Percentiles rank a stretch among this genome's conserved stretches.
Conservation (phyloP, 2,888 invertebrate genomes). For the Tinea pellionella region DNA sequence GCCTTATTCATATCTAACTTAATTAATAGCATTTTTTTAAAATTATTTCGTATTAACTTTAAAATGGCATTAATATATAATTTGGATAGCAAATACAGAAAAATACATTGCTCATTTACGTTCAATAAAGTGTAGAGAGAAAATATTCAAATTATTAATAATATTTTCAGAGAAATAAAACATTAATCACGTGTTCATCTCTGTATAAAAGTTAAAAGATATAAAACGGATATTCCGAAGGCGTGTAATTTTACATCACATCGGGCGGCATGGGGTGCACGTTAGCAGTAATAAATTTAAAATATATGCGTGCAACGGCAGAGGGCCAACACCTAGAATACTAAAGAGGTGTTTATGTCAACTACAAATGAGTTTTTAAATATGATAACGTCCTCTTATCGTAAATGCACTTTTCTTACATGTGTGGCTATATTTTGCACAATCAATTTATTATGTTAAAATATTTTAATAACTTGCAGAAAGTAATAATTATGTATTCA, state of each 20-base stretch:
- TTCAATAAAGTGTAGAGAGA: too few relatives aligned
- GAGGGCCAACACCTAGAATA: background rate
- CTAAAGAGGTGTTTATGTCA: constrained; percentile 17
- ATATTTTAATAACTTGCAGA: background rate
- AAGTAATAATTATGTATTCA: background rate
- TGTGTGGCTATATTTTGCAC: too few relatives aligned
- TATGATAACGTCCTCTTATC: background rate
- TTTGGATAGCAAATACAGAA: too few relatives aligned
- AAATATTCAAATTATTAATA: too few relatives aligned
- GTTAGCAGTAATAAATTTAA: constrained; percentile 57
- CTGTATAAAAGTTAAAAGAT: background rate
- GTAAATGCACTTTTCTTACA: background rate
- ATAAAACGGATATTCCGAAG: background rate
- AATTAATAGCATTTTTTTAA: background rate
- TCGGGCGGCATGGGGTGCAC: constrained; percentile 26
- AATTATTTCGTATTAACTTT: too few relatives aligned
- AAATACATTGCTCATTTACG: too few relatives aligned
- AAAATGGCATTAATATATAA: too few relatives aligned
- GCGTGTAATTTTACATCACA: constrained; percentile 45
- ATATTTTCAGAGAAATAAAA: background rate
- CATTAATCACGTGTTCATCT: background rate
- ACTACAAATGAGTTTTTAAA: constrained; percentile 47
- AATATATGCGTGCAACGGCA: constrained; percentile 40
- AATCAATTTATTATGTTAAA: background rate
- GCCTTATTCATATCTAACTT: too few relatives aligned